These are phyloP conservation scores for Actenoides lindsayi DNA, from an alignment of 2,113 vertebrate genomes.

Conservation along the genomic window DNA sequence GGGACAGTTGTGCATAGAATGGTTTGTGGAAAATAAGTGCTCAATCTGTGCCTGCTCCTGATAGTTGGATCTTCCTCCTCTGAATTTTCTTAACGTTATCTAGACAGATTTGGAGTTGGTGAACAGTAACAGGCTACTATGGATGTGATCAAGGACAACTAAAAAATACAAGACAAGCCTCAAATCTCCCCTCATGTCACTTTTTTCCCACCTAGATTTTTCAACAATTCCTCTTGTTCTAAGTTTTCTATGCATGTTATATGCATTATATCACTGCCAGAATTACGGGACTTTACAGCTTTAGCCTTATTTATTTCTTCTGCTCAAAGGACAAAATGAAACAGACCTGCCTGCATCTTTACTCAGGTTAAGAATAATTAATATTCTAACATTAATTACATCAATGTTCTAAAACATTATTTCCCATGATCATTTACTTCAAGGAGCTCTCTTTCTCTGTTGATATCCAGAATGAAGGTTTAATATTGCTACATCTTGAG, in stretches of 20 bases:
- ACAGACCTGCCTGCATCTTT: neutral
- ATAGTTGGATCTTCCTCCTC: neutral
- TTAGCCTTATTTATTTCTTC: neutral
- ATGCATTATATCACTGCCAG: neutral
- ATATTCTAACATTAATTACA: neutral
- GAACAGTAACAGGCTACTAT: neutral
- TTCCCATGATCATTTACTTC: neutral
- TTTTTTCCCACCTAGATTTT: neutral
- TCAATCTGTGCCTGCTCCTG: neutral
- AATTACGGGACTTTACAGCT: neutral
- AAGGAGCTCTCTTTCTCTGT: neutral
- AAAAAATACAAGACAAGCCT: neutral
- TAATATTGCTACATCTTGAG: neutral
- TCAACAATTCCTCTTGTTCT: neutral
- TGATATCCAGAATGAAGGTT: neutral
- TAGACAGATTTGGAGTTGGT: neutral
- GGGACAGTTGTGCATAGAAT: neutral
- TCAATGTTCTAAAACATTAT: neutral
- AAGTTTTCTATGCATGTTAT: neutral
- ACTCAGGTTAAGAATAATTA: neutral
- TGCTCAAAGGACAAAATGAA: neutral
- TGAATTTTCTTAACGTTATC: neutral
- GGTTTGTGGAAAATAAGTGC: neutral
- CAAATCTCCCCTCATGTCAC: neutral
- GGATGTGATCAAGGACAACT: neutral